Conservation (phyloP, 2,888 invertebrate genomes). For the Lagria hirta region DNA sequence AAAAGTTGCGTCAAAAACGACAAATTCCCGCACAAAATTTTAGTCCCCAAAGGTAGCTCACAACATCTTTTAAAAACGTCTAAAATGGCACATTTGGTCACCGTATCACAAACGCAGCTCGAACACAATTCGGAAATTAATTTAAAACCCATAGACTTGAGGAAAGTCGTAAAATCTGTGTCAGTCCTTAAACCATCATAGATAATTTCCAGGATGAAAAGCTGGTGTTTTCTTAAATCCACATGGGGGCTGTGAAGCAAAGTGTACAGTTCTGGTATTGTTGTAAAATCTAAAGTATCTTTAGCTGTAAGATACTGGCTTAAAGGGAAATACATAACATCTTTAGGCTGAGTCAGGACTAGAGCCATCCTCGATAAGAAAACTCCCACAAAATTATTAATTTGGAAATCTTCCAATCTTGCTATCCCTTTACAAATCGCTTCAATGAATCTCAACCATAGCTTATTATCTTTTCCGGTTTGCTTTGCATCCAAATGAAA, state of each 20-base stretch:
- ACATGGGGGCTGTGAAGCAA: conserved; percentile 80
- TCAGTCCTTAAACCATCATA: conserved; percentile 74
- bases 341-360: conserved; percentile 72
- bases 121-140: conserved; percentile 72
- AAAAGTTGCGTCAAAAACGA: conserved; percentile 55
- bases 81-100: conserved; percentile 66
- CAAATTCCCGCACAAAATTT: conserved; percentile 66
- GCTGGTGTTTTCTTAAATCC: conserved; percentile 65
- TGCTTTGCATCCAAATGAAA: conserved; percentile 70
- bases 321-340: conserved; percentile 76
- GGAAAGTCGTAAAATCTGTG: conserved; percentile 71
- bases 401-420: conserved; percentile 40
- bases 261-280: conserved; percentile 86
- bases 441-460: conserved; percentile 70
- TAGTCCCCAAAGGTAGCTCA: conserved; percentile 64
- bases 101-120: conserved; percentile 63
- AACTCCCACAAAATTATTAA: conserved; percentile 58
- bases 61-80: conserved; percentile 65
- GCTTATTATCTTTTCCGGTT: conserved; percentile 64
- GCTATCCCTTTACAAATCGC: conserved; percentile 63
- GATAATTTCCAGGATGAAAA: conserved; percentile 78
- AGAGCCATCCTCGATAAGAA: conserved; percentile 72
- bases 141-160: conserved; percentile 75
- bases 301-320: conserved; percentile 56
- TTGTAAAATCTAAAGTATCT: conserved; percentile 70